phyloP scores from a whole-genome alignment of 2,888 invertebrate genomes.

The Gisinianus flammeolus region DNA sequence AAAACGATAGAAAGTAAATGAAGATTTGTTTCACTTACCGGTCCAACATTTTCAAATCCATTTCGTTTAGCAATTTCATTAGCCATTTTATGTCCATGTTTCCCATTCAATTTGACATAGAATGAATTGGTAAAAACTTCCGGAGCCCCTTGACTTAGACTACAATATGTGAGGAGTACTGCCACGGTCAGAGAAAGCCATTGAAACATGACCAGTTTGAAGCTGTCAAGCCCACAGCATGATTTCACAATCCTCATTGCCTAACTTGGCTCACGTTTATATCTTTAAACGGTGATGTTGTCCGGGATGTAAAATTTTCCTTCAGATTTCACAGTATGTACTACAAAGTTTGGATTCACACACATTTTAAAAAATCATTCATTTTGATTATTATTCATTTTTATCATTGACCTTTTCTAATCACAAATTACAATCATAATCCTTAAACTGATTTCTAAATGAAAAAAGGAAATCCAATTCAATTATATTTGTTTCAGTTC shows the following conservation, averaged over 20 bases:
- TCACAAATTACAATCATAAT: no score
- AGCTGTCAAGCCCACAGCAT: slow-evolving; percentile 50
- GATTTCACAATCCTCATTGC: slow-evolving; percentile 56
- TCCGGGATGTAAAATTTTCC: neutral
- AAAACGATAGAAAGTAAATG: no score
- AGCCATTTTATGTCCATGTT: slow-evolving; percentile 77
- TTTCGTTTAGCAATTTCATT: slow-evolving; percentile 81
- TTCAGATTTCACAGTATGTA: neutral
- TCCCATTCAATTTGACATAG: slow-evolving; percentile 84
- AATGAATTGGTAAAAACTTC: slow-evolving; percentile 96
- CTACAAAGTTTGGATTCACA: no score
- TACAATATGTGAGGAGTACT: slow-evolving; percentile 39
- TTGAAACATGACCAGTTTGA: slow-evolving; percentile 48
- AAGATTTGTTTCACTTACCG: no score
- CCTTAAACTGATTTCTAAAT: no score
- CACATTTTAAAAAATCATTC: no score
- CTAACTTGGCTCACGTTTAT: slow-evolving; percentile 25
- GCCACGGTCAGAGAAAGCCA: slow-evolving; percentile 45
- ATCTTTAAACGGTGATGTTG: neutral
- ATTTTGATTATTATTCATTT: no score
- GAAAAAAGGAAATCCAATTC: no score
- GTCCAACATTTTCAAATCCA: slow-evolving; percentile 92
- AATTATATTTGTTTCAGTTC: no score
- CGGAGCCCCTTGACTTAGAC: slow-evolving; percentile 58
- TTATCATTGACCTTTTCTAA: no score